phyloP scores from a whole-genome alignment of 2,888 invertebrate species.

The Agrypnus murinus region DNA sequence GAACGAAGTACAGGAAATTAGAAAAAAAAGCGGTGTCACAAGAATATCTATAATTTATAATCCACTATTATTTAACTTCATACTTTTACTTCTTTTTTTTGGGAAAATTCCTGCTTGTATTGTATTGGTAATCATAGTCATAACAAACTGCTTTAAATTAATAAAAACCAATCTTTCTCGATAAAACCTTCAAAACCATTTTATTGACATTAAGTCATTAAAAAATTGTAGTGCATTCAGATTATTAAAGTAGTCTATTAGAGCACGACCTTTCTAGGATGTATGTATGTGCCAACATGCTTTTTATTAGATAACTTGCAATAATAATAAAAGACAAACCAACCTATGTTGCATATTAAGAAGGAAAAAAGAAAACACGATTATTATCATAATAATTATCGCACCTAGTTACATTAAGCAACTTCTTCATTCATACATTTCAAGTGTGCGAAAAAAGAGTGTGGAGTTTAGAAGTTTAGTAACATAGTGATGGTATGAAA shows the following conservation, averaged over 20 bases:
- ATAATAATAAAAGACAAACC: neutral
- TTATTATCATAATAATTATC: constrained; percentile 14
- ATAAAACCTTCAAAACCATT: too few relatives aligned
- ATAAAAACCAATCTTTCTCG: too few relatives aligned
- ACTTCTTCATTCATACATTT: constrained; percentile 13
- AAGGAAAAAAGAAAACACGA: neutral
- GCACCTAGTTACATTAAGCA: constrained; percentile 1
- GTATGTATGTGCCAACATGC: constrained; percentile 5
- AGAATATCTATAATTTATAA: constrained; percentile 1
- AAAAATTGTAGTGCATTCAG: too few relatives aligned
- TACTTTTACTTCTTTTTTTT: neutral
- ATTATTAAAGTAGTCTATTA: too few relatives aligned
- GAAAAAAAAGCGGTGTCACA: constrained; percentile 1
- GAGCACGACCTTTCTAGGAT: too few relatives aligned
- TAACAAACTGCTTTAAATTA: too few relatives aligned
- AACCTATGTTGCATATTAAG: neutral
- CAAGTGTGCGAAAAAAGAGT: constrained; percentile 4
- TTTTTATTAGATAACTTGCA: constrained; percentile 9
- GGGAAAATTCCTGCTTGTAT: too few relatives aligned
- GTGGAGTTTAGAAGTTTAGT: neutral
- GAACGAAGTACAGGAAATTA: constrained; percentile 3
- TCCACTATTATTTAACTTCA: neutral
- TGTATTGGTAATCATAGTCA: too few relatives aligned
- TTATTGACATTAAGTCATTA: too few relatives aligned
- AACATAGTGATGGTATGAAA: constrained; percentile 6